Percentiles rank a stretch among this genome's conserved stretches.
Evolutionary conservation across 1,140 invertebrate genomes (phyloP).

Genomic region (Oscheius sp.): DNA sequence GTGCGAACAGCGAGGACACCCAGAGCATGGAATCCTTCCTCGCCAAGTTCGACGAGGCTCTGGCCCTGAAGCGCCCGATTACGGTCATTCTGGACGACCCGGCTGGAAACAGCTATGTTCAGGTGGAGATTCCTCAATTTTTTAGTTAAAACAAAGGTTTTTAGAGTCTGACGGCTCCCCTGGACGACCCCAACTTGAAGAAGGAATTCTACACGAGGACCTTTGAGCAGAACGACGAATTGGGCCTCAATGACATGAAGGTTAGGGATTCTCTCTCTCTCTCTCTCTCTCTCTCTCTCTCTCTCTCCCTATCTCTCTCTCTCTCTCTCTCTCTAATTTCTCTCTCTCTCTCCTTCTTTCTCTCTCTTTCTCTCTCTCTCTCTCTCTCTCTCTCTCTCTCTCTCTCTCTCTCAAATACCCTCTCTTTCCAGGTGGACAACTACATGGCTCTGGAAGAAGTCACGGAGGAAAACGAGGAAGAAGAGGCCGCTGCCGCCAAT

Average conservation of each 20-base stretch:
- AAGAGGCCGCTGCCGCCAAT: conserved; percentile 24
- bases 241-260: conserved; percentile 95
- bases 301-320: no score
- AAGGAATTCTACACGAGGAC: conserved; percentile 79
- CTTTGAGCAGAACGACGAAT: conserved; percentile 88
- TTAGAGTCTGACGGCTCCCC: conserved; percentile 74
- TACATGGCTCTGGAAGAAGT: conserved; percentile 49
- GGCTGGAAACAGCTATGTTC: conserved; percentile 92
- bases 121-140: conserved; percentile 66
- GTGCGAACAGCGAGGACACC: conserved; percentile 29
- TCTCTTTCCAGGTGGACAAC: conserved; percentile 67
- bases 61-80: conserved; percentile 69
- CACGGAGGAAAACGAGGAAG: conserved; percentile 46
- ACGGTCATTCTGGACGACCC: conserved; percentile 89
- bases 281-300: no score
- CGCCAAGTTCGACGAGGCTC: conserved; percentile 45
- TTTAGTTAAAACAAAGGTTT: conserved; percentile 12
- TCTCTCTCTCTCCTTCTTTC: background rate
- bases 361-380: background rate
- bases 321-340: no score
- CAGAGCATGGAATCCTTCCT: conserved; percentile 48
- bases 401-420: background rate
- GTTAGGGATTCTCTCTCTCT: background rate
- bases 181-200: conserved; percentile 72
- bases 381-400: background rate